Percentiles rank a stretch among this genome's conserved stretches.
Conservation (phyloP, 2,888 invertebrate genomes). For the Machimus atricapillus region DNA sequence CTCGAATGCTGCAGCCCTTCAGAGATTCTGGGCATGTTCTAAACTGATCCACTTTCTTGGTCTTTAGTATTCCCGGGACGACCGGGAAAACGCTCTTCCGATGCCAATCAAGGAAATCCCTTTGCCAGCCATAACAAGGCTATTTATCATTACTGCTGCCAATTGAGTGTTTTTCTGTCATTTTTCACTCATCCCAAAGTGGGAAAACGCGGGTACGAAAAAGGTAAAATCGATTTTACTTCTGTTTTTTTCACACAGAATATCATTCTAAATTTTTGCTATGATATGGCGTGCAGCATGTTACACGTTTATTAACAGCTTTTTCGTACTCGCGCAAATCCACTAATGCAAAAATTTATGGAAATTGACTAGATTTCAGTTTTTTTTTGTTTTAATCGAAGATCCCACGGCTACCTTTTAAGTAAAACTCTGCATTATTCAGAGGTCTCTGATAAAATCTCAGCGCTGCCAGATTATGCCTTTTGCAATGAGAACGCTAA, state of each 20-base stretch:
- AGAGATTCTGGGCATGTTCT: background rate
- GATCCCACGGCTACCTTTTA: background rate
- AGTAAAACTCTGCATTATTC: background rate
- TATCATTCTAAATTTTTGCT: background rate
- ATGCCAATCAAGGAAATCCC: constrained; percentile 11
- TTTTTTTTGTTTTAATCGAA: background rate
- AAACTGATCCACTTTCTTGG: background rate
- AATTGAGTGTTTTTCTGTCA: constrained; percentile 3
- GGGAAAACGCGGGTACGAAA: background rate
- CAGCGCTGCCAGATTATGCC: background rate
- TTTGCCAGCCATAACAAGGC: background rate
- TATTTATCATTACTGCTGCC: constrained; percentile 11
- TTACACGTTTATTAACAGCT: background rate
- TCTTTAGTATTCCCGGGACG: constrained; percentile 10
- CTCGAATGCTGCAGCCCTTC: background rate
- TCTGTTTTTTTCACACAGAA: background rate
- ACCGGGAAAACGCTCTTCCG: background rate
- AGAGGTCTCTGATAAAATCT: background rate
- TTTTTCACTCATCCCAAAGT: background rate
- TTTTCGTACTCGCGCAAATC: background rate
- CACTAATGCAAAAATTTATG: background rate
- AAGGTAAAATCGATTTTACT: background rate
- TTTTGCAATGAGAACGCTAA: background rate
- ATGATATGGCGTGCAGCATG: background rate
- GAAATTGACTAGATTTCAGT: background rate